A percentile compares a stretch with the other conserved stretches of the same genome.
These are phyloP conservation scores for Megatriorchis doriae DNA, from an alignment of 2,113 vertebrate species.

Conservation along the genomic window DNA sequence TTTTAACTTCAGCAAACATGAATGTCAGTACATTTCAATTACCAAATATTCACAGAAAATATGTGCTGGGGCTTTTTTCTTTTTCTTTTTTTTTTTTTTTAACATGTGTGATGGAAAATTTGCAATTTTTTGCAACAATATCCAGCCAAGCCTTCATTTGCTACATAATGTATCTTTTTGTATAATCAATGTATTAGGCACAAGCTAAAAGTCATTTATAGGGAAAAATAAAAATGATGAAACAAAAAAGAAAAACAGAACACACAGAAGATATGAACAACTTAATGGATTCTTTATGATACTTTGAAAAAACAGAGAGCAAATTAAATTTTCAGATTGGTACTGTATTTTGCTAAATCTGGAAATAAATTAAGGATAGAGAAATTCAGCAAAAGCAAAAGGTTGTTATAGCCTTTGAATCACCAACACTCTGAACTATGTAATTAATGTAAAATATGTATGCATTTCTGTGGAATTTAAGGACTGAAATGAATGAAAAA, in stretches of 20 bases:
- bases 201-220: neutral
- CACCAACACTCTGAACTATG: neutral
- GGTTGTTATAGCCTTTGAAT: neutral
- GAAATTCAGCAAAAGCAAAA: neutral
- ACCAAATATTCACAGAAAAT: neutral
- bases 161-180: neutral
- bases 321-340: neutral
- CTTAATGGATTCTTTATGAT: neutral
- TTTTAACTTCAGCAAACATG: neutral
- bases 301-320: neutral
- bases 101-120: neutral
- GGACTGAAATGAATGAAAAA: neutral
- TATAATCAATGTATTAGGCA: neutral
- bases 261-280: neutral
- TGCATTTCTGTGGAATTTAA: neutral
- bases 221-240: neutral
- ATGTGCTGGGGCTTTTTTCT: neutral
- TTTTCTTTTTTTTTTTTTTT: no score
- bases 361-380: neutral
- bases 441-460: neutral
- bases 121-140: neutral
- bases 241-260: neutral
- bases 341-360: neutral
- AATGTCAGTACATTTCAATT: neutral
- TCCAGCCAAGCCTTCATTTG: neutral